Percentiles rank a stretch among this genome's conserved stretches.
phyloP scores from a whole-genome alignment of 2,888 invertebrate genomes.

The Polia nebulosa region DNA sequence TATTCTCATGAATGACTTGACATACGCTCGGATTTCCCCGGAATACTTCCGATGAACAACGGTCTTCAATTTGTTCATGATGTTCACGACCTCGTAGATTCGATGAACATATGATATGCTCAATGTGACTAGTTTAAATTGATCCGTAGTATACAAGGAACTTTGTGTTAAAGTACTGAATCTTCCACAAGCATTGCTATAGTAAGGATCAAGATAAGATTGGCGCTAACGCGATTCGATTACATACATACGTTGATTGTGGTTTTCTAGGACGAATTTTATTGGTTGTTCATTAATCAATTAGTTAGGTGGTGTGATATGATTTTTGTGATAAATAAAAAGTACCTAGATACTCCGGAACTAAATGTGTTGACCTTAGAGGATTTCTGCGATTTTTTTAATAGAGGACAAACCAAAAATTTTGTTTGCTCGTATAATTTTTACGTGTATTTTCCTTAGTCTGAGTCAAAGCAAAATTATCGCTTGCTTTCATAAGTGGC shows the following conservation, averaged over 20 bases:
- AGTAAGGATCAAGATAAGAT: not conserved
- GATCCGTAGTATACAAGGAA: not conserved
- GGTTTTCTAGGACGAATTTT: constrained; percentile 20
- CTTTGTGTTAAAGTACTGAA: not conserved
- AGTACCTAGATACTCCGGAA: not conserved
- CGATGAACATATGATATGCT: not conserved
- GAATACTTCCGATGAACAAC: not conserved
- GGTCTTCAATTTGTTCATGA: not conserved
- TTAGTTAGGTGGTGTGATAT: constrained; percentile 1
- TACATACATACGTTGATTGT: not conserved
- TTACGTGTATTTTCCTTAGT: not conserved
- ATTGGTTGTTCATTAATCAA: constrained; percentile 15
- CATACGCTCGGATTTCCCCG: constrained; percentile 20
- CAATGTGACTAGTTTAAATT: not conserved
- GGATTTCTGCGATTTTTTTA: not conserved
- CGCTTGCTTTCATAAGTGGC: too few relatives aligned
- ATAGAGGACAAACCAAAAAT: not conserved
- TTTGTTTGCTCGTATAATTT: not conserved
- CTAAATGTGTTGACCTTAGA: not conserved
- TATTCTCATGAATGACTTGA: constrained; percentile 16
- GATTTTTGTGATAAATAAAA: constrained; percentile 14
- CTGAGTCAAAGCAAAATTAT: too few relatives aligned
- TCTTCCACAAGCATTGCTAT: not conserved
- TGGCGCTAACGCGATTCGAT: not conserved
- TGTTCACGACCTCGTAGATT: not conserved